Evolutionary conservation across 2,888 invertebrate genomes (phyloP), one percentile per base, ranked within the genome.

Genomic region (Idaea biselata): DNA sequence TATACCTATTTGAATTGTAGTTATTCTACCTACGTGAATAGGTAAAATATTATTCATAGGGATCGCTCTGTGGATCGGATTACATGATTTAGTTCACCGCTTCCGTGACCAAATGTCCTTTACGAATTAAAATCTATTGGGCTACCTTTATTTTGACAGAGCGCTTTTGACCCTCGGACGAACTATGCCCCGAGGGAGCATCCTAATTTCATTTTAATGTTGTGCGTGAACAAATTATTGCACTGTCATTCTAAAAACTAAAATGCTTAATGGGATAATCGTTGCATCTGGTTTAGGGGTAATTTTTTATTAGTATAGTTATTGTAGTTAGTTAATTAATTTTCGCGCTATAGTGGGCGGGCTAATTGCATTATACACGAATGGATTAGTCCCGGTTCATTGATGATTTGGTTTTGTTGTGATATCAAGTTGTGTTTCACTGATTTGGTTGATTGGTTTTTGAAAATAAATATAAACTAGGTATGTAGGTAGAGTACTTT

Each of bases 191-290:
- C 66, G 68, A 75, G 77, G 82, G 81, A 77, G 80, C 82, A 85
- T 86, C 84, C 60, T 88, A 88, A 89, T 88, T 88, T 87, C 78
- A 87, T 88, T 89, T 88, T 88, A 88, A 87, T 90, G 84, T 89
- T 83, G 87, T 86, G 83, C 86, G 88, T 89, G 88, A 89, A 87
- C 88, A 84, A 87, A 91, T 91, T 91, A 91, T 83, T 87, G 90
- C 89, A 81, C 75, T 87, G 87, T 91, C 89, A 89, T 89, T 87
- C 80, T 73, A 79, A 84, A 83, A 84, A 82, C 85, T 86, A 88
- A 86, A 84, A 81, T 78, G 80, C 73, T 85, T 84, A 86, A 86
- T 87, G 82, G 81, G 82, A 86, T 88, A 86, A 86, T 88, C 83
- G 83, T 79, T 84, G 80, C 88, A 89, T 88, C 88, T 87, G 85